These are phyloP conservation scores for Rhodeus uyekii DNA, from an alignment of 2,797 vertebrate genomes.

Conservation along the genomic window DNA sequence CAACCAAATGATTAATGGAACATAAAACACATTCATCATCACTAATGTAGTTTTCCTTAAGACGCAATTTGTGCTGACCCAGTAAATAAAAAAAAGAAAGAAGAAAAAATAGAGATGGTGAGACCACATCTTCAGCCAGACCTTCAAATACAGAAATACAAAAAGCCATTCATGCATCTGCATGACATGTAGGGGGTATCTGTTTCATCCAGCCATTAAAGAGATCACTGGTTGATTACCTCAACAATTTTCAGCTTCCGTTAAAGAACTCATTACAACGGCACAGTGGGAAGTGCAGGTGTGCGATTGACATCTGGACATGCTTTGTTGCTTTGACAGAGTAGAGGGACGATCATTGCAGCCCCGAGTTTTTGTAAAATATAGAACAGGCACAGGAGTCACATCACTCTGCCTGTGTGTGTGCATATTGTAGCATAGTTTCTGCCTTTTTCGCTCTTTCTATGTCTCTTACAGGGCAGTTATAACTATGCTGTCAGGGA, in stretches of 20 bases:
- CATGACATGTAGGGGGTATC: neutral
- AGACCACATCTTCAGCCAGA: slow-evolving; percentile 26
- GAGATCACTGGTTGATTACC: slow-evolving; percentile 47
- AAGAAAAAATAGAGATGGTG: neutral
- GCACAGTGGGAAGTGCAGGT: slow-evolving; percentile 1
- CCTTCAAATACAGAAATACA: slow-evolving; percentile 41
- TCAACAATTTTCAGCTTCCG: slow-evolving; percentile 52
- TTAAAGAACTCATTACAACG: slow-evolving; percentile 16
- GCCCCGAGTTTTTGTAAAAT: slow-evolving; percentile 19
- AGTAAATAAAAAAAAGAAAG: slow-evolving; percentile 15
- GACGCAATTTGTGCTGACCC: slow-evolving; percentile 68
- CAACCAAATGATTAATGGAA: slow-evolving; percentile 72
- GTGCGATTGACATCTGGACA: slow-evolving; percentile 22
- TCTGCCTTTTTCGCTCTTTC: slow-evolving; percentile 24
- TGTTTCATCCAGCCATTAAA: slow-evolving; percentile 67
- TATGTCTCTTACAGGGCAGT: slow-evolving; percentile 44
- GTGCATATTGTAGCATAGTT: slow-evolving; percentile 18
- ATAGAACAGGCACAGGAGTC: slow-evolving; percentile 21
- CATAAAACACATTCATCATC: slow-evolving; percentile 74
- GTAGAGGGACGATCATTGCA: neutral
- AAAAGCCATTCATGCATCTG: neutral
- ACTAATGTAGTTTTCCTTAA: slow-evolving; percentile 72
- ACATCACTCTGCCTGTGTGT: slow-evolving; percentile 14
- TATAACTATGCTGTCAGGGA: slow-evolving; percentile 69
- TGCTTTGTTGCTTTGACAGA: slow-evolving; percentile 41